These are phyloP conservation scores for Drosophila atroscutellata DNA, from an alignment of 2,888 invertebrate genomes.

Conservation along the genomic window DNA sequence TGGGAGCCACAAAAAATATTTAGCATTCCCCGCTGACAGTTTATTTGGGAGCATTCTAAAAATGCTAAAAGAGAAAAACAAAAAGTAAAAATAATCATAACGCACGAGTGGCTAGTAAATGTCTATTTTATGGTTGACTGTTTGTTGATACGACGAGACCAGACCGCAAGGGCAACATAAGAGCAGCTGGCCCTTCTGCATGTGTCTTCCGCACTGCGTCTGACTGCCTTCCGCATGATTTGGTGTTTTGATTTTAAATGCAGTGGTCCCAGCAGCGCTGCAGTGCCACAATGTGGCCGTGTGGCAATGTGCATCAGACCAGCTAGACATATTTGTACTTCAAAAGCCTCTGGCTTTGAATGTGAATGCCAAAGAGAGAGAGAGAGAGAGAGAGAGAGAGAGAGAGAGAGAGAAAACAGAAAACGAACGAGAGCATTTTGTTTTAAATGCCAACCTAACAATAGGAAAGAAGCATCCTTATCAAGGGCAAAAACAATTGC, in stretches of 20 bases:
- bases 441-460: conserved; percentile 80
- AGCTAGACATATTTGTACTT: conserved; percentile 58
- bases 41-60: conserved; percentile 38
- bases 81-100: neutral
- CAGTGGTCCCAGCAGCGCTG: conserved; percentile 6
- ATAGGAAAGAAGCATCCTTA: conserved; percentile 81
- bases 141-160: conserved; percentile 12
- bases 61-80: conserved; percentile 28
- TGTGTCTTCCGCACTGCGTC: conserved; percentile 63
- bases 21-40: conserved; percentile 55
- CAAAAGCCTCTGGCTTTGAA: conserved; percentile 71
- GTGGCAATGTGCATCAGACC: conserved; percentile 18
- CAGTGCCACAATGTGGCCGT: neutral
- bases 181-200: conserved; percentile 40
- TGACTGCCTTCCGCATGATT: conserved; percentile 79
- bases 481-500: conserved; percentile 78
- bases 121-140: conserved; percentile 16
- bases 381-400: conserved; percentile 1
- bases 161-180: conserved; percentile 42
- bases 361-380: conserved; percentile 31
- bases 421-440: conserved; percentile 57
- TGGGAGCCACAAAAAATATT: conserved; percentile 32
- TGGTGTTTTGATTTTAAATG: conserved; percentile 68
- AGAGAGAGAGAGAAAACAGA: conserved; percentile 18
- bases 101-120: conserved; percentile 14